Evolutionary conservation across 1,140 invertebrate genomes (phyloP).

Genomic region (Gryon sp.): DNA sequence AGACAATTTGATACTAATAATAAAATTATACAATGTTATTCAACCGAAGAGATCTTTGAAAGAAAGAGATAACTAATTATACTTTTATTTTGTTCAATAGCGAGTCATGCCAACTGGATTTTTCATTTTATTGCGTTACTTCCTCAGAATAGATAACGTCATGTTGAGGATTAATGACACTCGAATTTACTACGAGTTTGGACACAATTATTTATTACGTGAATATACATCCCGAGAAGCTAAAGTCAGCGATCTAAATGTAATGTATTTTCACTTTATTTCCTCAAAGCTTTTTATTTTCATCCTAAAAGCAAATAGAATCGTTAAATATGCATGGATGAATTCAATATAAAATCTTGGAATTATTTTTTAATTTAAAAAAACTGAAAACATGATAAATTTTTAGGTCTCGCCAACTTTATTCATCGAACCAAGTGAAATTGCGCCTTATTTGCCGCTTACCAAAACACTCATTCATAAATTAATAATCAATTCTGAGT

Average conservation of each 20-base stretch:
- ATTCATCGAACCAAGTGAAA: conserved; percentile 81
- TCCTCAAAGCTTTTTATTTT: no score
- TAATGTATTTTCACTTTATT: conserved; percentile 64
- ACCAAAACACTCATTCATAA: conserved; percentile 77
- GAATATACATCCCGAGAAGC: conserved; percentile 89
- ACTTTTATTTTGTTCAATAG: conserved; percentile 81
- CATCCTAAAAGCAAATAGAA: no score
- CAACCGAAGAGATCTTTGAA: no score
- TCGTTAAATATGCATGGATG: no score
- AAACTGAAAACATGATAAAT: conserved; percentile 38
- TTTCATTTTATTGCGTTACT: conserved; percentile 94
- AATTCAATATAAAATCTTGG: no score
- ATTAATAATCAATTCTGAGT: conserved; percentile 68
- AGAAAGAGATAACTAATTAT: background rate
- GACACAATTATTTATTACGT: conserved; percentile 86
- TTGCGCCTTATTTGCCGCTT: conserved; percentile 80
- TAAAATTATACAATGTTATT: no score
- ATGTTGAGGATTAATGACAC: conserved; percentile 95
- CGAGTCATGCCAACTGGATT: conserved; percentile 97
- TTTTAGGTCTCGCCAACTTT: conserved; percentile 76
- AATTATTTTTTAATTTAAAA: no score
- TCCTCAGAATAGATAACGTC: conserved; percentile 96
- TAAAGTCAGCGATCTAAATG: conserved; percentile 82
- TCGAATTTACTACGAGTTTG: conserved; percentile 91
- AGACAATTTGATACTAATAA: conserved; percentile 24